Evolutionary conservation across 2,797 vertebrate genomes (phyloP), one percentile per base, ranked within the genome.

Genomic region (Macropus fuliginosus): DNA sequence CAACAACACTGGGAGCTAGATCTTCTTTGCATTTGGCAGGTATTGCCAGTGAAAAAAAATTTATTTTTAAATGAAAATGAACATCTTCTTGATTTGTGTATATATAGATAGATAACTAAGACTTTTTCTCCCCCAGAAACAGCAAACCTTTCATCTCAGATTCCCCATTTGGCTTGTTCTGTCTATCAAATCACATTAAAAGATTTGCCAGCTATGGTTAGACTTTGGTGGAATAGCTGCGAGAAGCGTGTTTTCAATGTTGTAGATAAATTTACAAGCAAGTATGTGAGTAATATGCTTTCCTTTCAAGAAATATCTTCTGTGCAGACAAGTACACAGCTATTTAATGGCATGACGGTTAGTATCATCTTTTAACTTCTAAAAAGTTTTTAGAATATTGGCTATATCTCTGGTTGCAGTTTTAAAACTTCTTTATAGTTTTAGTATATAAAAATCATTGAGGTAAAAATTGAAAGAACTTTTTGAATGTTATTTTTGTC

Each of bases 181-280:
- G 99, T 99, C 92, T 99, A 99, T 98, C 99, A 99, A 92, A 99
- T 99, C 97, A 99, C 99, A 0, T 98, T 99, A 97, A 99, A 99
- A 98, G 99, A 99, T 98, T 97, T 99, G 98, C 99, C 99, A 0
- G 99, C 99, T 94, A 99, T 99, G 99, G 99, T 99, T 95, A 99
- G 99, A 4, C 99, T 99, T 89, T 99, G 99, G 99, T 99, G 99
- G 99, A 99, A 99, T 81, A 99, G 99, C 97, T 99, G 99, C 97
- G 99, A 99, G 98, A 99, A 99, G 98, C 99, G 99, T 24, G 99
- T 99, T 96, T 99, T 99, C 98, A 99, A 98, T 18, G 98, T 99
- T 0, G 99, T 99, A 94, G 99, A 99, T 98, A 99, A 99, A 98
- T 99, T 99, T 98, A 99, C 99, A 50, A 99, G 99, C 97, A 99